These are phyloP conservation scores for Lampropteryx suffumata DNA, from an alignment of 2,888 invertebrate species.

Conservation along the genomic window DNA sequence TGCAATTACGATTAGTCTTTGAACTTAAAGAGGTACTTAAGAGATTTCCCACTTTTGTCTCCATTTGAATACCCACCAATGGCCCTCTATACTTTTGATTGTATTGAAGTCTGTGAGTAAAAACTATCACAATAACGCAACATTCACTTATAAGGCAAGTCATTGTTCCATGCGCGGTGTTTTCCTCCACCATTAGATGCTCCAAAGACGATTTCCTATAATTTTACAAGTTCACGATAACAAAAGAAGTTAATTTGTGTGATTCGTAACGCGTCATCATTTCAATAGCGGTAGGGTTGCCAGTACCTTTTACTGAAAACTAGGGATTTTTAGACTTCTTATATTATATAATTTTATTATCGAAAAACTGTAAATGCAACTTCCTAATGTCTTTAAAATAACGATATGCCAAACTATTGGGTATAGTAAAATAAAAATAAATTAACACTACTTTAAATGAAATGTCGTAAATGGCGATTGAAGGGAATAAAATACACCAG, in stretches of 20 bases:
- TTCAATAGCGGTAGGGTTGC: conserved; percentile 51
- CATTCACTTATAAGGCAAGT: conserved; percentile 23
- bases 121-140: conserved; percentile 27
- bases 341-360: no score
- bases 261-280: conserved; percentile 73
- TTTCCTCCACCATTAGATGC: conserved; percentile 36
- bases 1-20: no score
- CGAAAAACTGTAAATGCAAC: no score
- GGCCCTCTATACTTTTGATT: conserved; percentile 13
- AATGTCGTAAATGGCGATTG: no score
- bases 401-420: no score
- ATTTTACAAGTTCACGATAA: conserved; percentile 54
- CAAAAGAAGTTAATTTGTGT: conserved; percentile 65
- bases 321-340: no score
- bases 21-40: no score
- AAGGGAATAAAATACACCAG: no score
- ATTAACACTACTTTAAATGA: no score
- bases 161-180: conserved; percentile 30
- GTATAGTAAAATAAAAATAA: no score
- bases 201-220: conserved; percentile 47
- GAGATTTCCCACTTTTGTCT: conserved; percentile 4
- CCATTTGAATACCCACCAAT: conserved; percentile 9
- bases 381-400: no score
- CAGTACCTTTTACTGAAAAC: no score
- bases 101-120: conserved; percentile 33